A percentile compares a stretch with the other conserved stretches of the same genome.
Evolutionary conservation across 2,113 vertebrate genomes (phyloP).

Genomic region (Phylloscopus trochilus): DNA sequence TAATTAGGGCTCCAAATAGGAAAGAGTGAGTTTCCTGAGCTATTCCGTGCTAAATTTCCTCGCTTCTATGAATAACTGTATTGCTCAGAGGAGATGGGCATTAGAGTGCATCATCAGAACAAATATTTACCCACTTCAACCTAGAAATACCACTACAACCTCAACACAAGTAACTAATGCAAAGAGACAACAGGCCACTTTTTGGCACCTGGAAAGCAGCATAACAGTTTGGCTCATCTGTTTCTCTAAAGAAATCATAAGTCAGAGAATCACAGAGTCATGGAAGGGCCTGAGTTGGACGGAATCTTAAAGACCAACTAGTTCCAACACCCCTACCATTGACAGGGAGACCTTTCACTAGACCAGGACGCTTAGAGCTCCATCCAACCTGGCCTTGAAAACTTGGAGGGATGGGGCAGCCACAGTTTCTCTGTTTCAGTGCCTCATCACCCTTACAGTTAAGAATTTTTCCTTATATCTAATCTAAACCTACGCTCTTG

Average conservation of each 20-base stretch:
- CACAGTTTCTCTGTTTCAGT: neutral
- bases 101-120: slow-evolving; percentile 27
- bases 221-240: neutral
- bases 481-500: neutral
- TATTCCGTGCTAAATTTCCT: slow-evolving; percentile 13
- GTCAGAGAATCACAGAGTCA: neutral
- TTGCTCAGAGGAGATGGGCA: slow-evolving; percentile 36
- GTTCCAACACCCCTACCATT: neutral
- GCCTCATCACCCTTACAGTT: neutral
- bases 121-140: slow-evolving; percentile 32
- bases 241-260: neutral
- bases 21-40: slow-evolving; percentile 38
- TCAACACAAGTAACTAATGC: neutral
- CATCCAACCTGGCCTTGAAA: neutral
- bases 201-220: neutral
- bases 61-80: slow-evolving; percentile 33
- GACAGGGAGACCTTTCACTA: neutral
- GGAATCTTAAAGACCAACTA: neutral
- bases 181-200: neutral
- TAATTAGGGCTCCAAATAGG: slow-evolving; percentile 51
- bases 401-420: neutral
- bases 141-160: neutral
- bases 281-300: neutral
- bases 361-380: too few relatives aligned
- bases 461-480: neutral